Conservation (phyloP, 1,140 invertebrate species). For the Nasonia vitripennis region DNA sequence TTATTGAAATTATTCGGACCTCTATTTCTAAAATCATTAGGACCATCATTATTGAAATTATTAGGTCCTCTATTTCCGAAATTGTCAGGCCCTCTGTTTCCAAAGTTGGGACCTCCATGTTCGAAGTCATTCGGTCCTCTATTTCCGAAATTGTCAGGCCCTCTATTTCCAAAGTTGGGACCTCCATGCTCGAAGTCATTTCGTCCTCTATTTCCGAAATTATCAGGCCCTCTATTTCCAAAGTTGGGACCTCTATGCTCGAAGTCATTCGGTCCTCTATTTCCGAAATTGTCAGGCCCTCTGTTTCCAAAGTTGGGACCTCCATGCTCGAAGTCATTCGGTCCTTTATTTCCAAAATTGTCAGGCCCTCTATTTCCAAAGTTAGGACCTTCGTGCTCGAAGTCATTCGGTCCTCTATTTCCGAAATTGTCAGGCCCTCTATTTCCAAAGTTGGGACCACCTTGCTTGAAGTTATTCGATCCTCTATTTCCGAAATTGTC, state of each 20-base stretch:
- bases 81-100: not conserved
- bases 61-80: slow-evolving; percentile 16
- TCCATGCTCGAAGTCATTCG: slow-evolving; percentile 49
- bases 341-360: slow-evolving; percentile 43
- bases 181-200: slow-evolving; percentile 57
- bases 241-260: no score
- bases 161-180: slow-evolving; percentile 45
- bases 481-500: slow-evolving; percentile 6
- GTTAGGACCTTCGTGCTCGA: not conserved
- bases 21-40: slow-evolving; percentile 9
- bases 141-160: not conserved
- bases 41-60: slow-evolving; percentile 4
- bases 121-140: not conserved
- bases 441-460: not conserved
- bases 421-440: not conserved
- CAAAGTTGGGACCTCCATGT: not conserved
- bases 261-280: not conserved
- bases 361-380: not conserved
- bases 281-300: not conserved
- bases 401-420: slow-evolving; percentile 13
- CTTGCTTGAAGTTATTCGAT: not conserved
- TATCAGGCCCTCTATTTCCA: no score
- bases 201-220: slow-evolving; percentile 22
- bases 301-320: slow-evolving; percentile 11
- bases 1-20: slow-evolving; percentile 19